Base-by-base conservation (phyloP, 2,888 invertebrate genomes). In the Nomada ferruginata region DNA sequence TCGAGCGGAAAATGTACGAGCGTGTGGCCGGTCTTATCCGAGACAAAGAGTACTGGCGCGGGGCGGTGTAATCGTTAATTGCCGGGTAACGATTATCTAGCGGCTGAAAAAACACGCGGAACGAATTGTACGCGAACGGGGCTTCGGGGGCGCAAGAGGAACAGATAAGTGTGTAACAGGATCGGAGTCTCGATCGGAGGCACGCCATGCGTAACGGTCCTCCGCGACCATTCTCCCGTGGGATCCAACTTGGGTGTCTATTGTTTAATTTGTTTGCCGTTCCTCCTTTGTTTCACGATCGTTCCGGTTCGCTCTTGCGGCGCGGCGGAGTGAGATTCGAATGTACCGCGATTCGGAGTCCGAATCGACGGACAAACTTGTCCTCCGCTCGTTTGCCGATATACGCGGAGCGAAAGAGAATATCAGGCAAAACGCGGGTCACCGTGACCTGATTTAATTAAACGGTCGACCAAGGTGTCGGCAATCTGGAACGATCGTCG, bases 1-100 rank as follows among this genome's bases (percentile, higher is more conserved):
- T 59, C 61, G 57, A 63, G 66, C 72, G 70, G 63, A 69, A 69
- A 71, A 53, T 78, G 72, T 47, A 60, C 20, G 65, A 36, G 23
- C 29, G 57, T 57, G 65, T 69, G 65, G 66, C 55, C 50, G 74
- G 50, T n/a, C 29, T 44, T n/a, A 69, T 1, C 75, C 63, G 71
- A 65, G 60, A 57, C 74, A 64, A 71, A 69, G 64, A 50, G 26
- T 44, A 44, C 57, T 57, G 55, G 72, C 20, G 29, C 69, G 68
- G 50, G 72, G 82, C 84, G 70, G 50, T 83, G 83, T 79, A 85
- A 87, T 83, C 84, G 83, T 77, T 88, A 90, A 90, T 90, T 90
- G 89, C 86, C 85, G 82, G 75, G 75, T 82, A 82, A 84, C 84
- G 76, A 90, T 90, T 76, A 76, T 83, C 85, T 79, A 60, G 65